Evolutionary conservation across 2,113 vertebrate genomes (phyloP).

Genomic region (Gymnarchus niloticus): DNA sequence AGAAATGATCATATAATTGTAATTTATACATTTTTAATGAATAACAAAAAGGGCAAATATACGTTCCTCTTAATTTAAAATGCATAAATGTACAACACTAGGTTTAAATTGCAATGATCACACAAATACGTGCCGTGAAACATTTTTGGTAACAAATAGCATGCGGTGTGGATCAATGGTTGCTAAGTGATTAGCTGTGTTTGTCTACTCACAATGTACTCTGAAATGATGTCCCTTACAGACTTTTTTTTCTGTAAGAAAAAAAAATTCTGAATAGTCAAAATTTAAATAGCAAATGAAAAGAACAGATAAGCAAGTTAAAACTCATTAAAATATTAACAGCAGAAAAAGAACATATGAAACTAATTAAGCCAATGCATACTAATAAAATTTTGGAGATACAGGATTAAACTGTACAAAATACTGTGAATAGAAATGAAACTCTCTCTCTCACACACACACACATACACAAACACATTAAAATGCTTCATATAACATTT

Average conservation of each 20-base stretch:
- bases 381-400: background rate
- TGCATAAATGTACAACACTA: background rate
- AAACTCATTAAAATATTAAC: conserved; percentile 1
- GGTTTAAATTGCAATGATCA: background rate
- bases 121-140: background rate
- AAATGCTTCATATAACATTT: too few species aligned
- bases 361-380: background rate
- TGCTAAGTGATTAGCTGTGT: background rate
- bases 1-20: background rate
- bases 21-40: background rate
- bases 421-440: background rate
- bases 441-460: background rate
- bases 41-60: background rate
- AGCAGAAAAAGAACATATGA: background rate
- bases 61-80: background rate
- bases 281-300: background rate
- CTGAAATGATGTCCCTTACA: background rate
- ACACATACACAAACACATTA: background rate
- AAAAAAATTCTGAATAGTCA: background rate
- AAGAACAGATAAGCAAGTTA: background rate
- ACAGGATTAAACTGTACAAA: background rate
- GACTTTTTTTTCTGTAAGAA: background rate
- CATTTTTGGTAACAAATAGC: background rate
- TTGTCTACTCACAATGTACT: background rate
- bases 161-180: background rate